Percentiles rank a stretch among this genome's conserved stretches.
Evolutionary conservation across 1,140 invertebrate genomes (phyloP).

Genomic region (Brachionus asplanchnoidis): DNA sequence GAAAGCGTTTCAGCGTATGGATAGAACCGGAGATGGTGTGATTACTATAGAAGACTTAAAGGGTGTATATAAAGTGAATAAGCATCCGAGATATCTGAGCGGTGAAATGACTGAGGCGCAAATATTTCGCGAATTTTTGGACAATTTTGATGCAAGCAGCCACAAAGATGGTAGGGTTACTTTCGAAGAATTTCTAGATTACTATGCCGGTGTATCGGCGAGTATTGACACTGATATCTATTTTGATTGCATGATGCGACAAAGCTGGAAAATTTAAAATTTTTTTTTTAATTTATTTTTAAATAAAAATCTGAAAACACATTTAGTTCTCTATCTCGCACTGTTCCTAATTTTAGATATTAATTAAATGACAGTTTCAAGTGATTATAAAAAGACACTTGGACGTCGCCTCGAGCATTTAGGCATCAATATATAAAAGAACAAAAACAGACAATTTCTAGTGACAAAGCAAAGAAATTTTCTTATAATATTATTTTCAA

Average conservation of each 20-base stretch:
- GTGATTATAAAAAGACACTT: neutral
- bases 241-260: conserved; percentile 55
- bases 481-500: neutral
- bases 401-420: neutral
- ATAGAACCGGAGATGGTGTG: conserved; percentile 72
- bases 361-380: neutral
- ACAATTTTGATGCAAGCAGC: conserved; percentile 75
- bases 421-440: neutral
- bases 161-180: conserved; percentile 68
- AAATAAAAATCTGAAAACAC: neutral
- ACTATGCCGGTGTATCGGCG: conserved; percentile 51
- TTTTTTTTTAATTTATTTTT: neutral
- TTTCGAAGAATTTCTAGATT: conserved; percentile 50
- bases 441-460: neutral
- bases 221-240: conserved; percentile 52
- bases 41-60: conserved; percentile 58
- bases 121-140: conserved; percentile 76
- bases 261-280: conserved; percentile 47
- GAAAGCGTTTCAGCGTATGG: conserved; percentile 80
- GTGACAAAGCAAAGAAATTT: neutral
- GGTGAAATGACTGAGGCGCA: conserved; percentile 82
- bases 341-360: neutral
- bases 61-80: conserved; percentile 72
- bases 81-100: conserved; percentile 74
- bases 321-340: neutral